Base-by-base conservation (phyloP, 2,113 vertebrate species). In the Spermophilus dauricus region DNA sequence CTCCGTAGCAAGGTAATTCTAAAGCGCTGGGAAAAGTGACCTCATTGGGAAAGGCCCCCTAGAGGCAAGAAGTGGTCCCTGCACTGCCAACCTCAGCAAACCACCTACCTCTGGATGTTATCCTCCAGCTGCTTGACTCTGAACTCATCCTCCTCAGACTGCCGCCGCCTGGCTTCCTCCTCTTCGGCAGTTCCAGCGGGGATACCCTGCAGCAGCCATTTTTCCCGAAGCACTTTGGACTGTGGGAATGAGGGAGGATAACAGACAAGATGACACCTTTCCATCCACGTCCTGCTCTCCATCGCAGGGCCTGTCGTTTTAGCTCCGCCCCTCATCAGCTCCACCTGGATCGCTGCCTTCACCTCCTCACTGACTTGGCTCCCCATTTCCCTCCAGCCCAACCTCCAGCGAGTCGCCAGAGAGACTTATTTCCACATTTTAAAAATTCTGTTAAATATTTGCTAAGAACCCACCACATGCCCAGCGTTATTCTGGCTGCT, bases 201-300 rank as follows among this genome's bases (percentile, higher is more conserved):
- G 75, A 99, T 98, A 89, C 99, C 99, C 98, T 99, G 99, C 82
- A 99, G 99, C 97, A 99, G 99, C 99, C 99, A 99, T 98, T 99
- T 99, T 98, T 99, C 99, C 20, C 99, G 99, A 98, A 99, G 99
- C 94, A 99, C 99, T 99, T 99, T 99, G 97, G 99, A 99, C 99
- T 99, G 98, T 32, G 96, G 93, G 56, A 86, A 90, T 24, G 80
- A 98, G 89, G 96, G 81, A 92, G 96, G 63, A 92, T 0, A 85
- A 93, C 2, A 51, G 28, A 97, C 75, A 28, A 94, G 37, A 80
- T 53, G 87, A 76, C 1, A 37, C 39, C 67, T 87, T 37, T 76
- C 4, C 5, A 82, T 76, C 5, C 51, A 77, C 37, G 39, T 3
- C 32, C 8, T 24, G 51, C 37, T 56, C 42, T 39, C 58, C 30